Evolutionary conservation across 2,797 vertebrate genomes (phyloP), one percentile per base, ranked within the genome.

Genomic region (Nannoperca australis): DNA sequence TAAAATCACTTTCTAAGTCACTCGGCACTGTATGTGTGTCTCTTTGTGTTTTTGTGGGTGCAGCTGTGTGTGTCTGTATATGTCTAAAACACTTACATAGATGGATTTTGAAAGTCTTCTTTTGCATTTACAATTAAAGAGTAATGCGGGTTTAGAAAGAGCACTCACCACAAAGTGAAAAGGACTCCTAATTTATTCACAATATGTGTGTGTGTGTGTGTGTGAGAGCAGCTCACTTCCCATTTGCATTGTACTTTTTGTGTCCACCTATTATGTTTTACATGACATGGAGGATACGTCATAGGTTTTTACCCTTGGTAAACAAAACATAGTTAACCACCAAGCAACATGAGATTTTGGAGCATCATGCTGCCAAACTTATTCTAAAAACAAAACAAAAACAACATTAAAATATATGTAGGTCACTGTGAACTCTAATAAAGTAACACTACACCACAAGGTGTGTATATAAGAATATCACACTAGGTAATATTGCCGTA

Each of bases 91-190:
- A 71, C 38, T 45, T 58, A 53, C 18, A 68, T 30, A 38, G 74
- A 84, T 78, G 50, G 42, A 65, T 79, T 81, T 58, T 42, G 9
- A 65, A 58, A 56, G 56, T 54, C 53, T 71, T 79, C 40, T 47
- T 81, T 76, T 76, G 70, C 53, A 38, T 72, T 66, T 55, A 59
- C 60, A 81, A 55, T 82, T 38, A 73, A 73, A 70, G 61, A 78
- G 50, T 82, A 71, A 82, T 72, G 64, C 27, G n/a, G 36, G 34
- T 75, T 76, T 54, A 32, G 62, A 5, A 75, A 71, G 73, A 84
- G 61, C 88, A 86, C 82, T 88, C 82, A 90, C 47, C 74, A 74
- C 90, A 91, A 54, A 70, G 38, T 75, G n/a, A 89, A 93, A 82
- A 85, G 49, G 56, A 89, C 63, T 88, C 67, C 69, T 53, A 88